phyloP scores from a whole-genome alignment of 1,140 invertebrate genomes.

The Hetaerina americana region DNA sequence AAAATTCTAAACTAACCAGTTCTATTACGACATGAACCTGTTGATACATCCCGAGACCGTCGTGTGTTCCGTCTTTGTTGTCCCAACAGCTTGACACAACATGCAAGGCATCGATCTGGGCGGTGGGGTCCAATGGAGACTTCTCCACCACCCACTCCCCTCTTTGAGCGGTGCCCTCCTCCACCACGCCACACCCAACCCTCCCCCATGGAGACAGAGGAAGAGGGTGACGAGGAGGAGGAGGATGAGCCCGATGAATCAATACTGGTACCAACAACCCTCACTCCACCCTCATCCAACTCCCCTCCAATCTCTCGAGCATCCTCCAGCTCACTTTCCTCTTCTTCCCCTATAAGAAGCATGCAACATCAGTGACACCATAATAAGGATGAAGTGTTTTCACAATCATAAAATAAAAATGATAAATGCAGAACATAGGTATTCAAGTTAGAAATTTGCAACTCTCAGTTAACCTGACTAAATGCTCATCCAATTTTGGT shows the following conservation, averaged over 20 bases:
- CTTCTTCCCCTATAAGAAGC: background rate
- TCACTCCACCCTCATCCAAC: background rate
- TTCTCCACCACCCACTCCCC: background rate
- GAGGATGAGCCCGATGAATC: background rate
- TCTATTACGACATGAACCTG: background rate
- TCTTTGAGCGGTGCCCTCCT: background rate
- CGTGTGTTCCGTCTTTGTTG: background rate
- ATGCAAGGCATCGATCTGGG: background rate
- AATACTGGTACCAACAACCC: background rate
- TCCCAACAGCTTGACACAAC: background rate
- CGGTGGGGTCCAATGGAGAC: background rate
- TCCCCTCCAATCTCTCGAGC: background rate
- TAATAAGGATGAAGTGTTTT: too few relatives aligned
- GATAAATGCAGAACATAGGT: too few relatives aligned
- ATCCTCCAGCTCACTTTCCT: background rate
- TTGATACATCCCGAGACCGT: background rate
- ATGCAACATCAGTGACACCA: background rate
- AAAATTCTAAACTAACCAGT: too few relatives aligned
- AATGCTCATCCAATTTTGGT: too few relatives aligned
- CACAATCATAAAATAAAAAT: too few relatives aligned
- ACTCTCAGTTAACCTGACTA: too few relatives aligned
- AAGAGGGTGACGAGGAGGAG: background rate
- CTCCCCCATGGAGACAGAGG: background rate
- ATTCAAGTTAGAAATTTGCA: too few relatives aligned
- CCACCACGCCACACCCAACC: background rate